A percentile compares a stretch with the other conserved stretches of the same genome.
phyloP scores from a whole-genome alignment of 1,140 invertebrate species.

The Diploscapter pachys region DNA sequence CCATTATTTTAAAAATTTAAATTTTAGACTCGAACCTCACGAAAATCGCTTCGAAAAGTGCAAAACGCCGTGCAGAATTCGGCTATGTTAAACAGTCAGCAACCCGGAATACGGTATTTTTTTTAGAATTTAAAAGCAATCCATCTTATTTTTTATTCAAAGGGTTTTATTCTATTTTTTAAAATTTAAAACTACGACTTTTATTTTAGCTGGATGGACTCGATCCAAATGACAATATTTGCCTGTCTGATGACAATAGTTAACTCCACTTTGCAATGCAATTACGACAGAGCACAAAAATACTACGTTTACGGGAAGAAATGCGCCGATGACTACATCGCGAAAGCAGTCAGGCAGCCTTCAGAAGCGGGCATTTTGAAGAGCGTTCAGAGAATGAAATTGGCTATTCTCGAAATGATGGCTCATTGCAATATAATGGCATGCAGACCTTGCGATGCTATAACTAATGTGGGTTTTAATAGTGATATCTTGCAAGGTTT shows the following conservation, averaged over 20 bases:
- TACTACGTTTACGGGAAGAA: slow-evolving; percentile 13
- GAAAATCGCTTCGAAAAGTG: neutral
- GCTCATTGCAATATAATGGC: slow-evolving; percentile 24
- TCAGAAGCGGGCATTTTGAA: slow-evolving; percentile 14
- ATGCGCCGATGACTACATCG: slow-evolving; percentile 17
- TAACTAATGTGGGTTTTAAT: slow-evolving; percentile 6
- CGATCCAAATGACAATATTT: slow-evolving; percentile 11
- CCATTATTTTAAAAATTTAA: neutral
- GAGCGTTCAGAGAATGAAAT: slow-evolving; percentile 20
- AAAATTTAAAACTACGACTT: neutral
- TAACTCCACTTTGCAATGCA: slow-evolving; percentile 11
- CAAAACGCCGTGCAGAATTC: neutral
- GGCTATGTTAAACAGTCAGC: neutral
- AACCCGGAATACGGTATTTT: slow-evolving; percentile 7
- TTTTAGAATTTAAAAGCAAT: too few species aligned
- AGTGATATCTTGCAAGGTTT: neutral
- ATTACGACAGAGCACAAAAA: slow-evolving; percentile 8
- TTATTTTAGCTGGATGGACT: slow-evolving; percentile 24
- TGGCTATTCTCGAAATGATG: slow-evolving; percentile 19
- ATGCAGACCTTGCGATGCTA: slow-evolving; percentile 9
- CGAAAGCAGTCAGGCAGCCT: slow-evolving; percentile 7
- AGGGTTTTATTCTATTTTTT: neutral
- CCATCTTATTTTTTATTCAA: too few species aligned
- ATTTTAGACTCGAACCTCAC: slow-evolving; percentile 13
- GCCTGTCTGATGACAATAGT: slow-evolving; percentile 26